phyloP scores from a whole-genome alignment of 2,888 invertebrate genomes.

The Conomelus anceps region DNA sequence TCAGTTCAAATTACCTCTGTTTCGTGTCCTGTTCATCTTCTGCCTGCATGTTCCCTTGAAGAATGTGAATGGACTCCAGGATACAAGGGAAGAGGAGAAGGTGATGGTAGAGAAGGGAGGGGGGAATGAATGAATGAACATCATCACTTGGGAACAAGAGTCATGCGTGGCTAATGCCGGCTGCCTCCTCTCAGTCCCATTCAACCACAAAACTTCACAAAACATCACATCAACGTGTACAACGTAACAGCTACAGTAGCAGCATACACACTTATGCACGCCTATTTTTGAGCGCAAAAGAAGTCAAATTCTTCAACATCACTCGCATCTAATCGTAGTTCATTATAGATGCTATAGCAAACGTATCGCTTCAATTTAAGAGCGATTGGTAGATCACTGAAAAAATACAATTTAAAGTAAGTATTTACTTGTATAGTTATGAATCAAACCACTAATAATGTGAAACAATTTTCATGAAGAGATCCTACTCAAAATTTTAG shows the following conservation, averaged over 20 bases:
- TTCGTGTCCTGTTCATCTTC: not conserved
- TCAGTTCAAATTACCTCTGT: not conserved
- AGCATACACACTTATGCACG: not conserved
- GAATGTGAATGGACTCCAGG: not conserved
- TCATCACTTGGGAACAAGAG: slow-evolving; percentile 9
- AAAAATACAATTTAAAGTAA: too few species aligned
- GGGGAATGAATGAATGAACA: slow-evolving; percentile 20
- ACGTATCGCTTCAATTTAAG: too few species aligned
- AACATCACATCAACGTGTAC: not conserved
- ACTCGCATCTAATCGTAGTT: too few species aligned
- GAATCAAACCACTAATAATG: too few species aligned
- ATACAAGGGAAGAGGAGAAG: not conserved
- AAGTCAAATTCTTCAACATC: not conserved
- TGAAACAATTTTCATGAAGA: too few species aligned
- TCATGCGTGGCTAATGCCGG: slow-evolving; percentile 15
- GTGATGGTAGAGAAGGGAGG: not conserved
- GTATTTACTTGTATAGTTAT: too few species aligned
- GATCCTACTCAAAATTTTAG: too few species aligned
- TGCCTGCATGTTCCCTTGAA: not conserved
- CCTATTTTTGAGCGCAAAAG: not conserved
- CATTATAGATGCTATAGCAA: too few species aligned
- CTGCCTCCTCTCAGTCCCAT: not conserved
- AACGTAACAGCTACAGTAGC: not conserved
- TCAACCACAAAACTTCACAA: not conserved
- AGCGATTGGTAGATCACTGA: too few species aligned